A percentile compares a stretch with the other conserved stretches of the same genome.
Evolutionary conservation across 1,140 invertebrate species (phyloP).

Genomic region (Tetramorium alpestre): DNA sequence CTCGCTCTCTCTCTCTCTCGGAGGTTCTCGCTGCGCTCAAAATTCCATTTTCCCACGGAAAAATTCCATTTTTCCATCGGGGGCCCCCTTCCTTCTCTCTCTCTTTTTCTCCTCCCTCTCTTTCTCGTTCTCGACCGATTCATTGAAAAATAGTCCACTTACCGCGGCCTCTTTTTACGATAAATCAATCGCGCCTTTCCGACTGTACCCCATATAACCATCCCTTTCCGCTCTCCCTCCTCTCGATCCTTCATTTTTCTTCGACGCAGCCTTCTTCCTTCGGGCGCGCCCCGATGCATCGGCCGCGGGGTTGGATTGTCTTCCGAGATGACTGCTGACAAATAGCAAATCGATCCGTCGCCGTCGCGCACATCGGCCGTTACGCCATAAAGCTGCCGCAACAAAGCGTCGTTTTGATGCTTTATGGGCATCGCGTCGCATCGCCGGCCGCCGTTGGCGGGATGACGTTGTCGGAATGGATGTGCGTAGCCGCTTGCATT

Average conservation of each 20-base stretch:
- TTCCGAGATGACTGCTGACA: slow-evolving; percentile 58
- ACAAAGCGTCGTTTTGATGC: slow-evolving; percentile 58
- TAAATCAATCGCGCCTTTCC: slow-evolving; percentile 71
- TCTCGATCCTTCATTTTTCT: slow-evolving; percentile 38
- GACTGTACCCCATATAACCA: slow-evolving; percentile 22
- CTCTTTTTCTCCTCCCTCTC: not conserved
- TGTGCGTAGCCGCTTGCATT: slow-evolving; percentile 21
- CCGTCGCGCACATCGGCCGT: slow-evolving; percentile 9
- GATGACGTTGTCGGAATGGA: slow-evolving; percentile 48
- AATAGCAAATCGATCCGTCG: slow-evolving; percentile 57
- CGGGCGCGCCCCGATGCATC: not conserved
- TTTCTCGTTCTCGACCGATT: slow-evolving; percentile 9
- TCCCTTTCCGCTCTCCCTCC: slow-evolving; percentile 1
- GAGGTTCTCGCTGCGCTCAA: slow-evolving; percentile 57
- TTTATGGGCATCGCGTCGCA: slow-evolving; percentile 55
- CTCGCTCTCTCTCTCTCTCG: not conserved
- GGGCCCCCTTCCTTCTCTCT: not conserved
- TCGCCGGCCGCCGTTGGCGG: slow-evolving; percentile 7
- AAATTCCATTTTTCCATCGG: slow-evolving; percentile 63
- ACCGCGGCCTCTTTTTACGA: slow-evolving; percentile 70
- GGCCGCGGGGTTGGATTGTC: slow-evolving; percentile 36
- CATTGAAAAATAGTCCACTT: slow-evolving; percentile 74
- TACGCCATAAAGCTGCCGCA: slow-evolving; percentile 57
- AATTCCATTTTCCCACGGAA: slow-evolving; percentile 78
- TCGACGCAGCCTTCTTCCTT: slow-evolving; percentile 6